Base-by-base conservation (phyloP, 2,888 invertebrate genomes). In the Xylota segnis region DNA sequence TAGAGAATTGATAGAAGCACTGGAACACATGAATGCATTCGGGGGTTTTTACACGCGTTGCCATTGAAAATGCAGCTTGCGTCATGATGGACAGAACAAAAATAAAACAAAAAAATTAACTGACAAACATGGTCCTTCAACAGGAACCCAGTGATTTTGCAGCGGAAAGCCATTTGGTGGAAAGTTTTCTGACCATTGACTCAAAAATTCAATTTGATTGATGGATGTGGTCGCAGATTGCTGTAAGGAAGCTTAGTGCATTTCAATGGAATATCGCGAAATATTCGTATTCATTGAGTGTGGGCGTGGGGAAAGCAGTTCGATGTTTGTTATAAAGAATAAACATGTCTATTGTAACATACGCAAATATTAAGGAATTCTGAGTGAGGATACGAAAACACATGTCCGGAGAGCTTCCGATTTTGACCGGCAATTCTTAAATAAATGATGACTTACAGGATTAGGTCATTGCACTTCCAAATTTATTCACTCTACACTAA, bases 21-120 rank as follows among this genome's bases (percentile, higher is more conserved):
- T 32, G 52, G 58, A 63, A 63, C 79, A 79, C 79, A 84, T 75
- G 74, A 84, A 56, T 79, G 83, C 83, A 79, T 58, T 79, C 18
- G 52, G 43, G 56, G 56, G 50, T 40, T 58, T 83, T 74, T 83
- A 83, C 83, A 83, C 66, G 66, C 65, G 47, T 37, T 32, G 40
- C 9, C 47, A 70, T 56, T 71, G 71, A 34, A 23, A 37, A 50
- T 78, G 37, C 66, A 83, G 72, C 58, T 65, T 72, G 77, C 52
- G 59, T 59, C 65, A 71, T 58, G 58, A 37, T 32, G 59, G 27
- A 70, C 29, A 32, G 32, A 59, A 47, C n/a, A 52, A 45, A 61
- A 72, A n/a, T n/a, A n/a, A 59, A 2, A 32, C 54, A 40, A 18
- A 52, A 45, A 61, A 72, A 54, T 5, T 14, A 32, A n/a, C 29